phyloP scores from a whole-genome alignment of 2,797 vertebrate genomes.

The Periophthalmus magnuspinnatus region DNA sequence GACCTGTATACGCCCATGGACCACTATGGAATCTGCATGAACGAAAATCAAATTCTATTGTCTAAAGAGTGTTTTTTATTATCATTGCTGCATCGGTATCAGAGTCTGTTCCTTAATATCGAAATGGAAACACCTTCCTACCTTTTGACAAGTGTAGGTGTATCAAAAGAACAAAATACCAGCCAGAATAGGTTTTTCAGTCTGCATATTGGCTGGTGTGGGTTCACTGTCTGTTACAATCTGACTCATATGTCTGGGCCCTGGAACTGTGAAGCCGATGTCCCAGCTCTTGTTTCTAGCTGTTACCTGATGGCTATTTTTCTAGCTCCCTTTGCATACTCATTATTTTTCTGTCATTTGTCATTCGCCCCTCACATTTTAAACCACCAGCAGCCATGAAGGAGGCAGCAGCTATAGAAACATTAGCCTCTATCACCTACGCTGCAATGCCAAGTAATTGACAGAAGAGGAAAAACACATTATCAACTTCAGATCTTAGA shows the following conservation, averaged over 20 bases:
- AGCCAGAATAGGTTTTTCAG: conserved; percentile 13
- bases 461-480: conserved; percentile 19
- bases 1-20: too few relatives aligned
- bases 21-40: too few relatives aligned
- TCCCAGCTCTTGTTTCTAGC: conserved; percentile 12
- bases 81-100: too few relatives aligned
- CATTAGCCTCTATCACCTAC: conserved; percentile 42
- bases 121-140: neutral
- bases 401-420: conserved; percentile 24
- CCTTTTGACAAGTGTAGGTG: conserved; percentile 6
- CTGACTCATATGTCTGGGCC: conserved; percentile 57
- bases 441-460: conserved; percentile 13
- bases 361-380: conserved; percentile 35
- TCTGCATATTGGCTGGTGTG: conserved; percentile 37
- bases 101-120: too few relatives aligned
- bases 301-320: conserved; percentile 18
- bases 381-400: conserved; percentile 19
- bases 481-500: conserved; percentile 12
- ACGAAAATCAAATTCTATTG: too few relatives aligned
- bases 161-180: conserved; percentile 8
- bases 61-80: too few relatives aligned
- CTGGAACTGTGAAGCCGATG: conserved; percentile 12
- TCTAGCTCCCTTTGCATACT: neutral
- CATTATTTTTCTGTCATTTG: conserved; percentile 36
- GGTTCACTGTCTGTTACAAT: conserved; percentile 32